A percentile compares a stretch with the other conserved stretches of the same genome.
Evolutionary conservation across 1,140 invertebrate genomes (phyloP).

Genomic region (Cepaea nemoralis): DNA sequence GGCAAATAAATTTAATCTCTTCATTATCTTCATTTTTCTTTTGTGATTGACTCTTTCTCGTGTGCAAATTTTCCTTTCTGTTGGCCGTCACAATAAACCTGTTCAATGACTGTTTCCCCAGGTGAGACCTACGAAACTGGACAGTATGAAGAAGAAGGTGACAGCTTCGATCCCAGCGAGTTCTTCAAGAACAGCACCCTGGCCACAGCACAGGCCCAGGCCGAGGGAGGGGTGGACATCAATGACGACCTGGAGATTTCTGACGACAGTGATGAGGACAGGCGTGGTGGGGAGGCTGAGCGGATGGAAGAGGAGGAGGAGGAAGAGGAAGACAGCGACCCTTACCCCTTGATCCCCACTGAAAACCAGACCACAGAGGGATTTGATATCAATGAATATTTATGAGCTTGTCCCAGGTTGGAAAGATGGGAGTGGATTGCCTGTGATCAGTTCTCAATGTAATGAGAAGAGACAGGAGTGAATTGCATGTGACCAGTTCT

Average conservation of each 20-base stretch:
- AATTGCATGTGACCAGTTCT: too few relatives aligned
- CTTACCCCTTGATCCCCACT: conserved; percentile 42
- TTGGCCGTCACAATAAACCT: too few relatives aligned
- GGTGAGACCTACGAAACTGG: conserved; percentile 19
- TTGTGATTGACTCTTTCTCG: too few relatives aligned
- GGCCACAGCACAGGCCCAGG: conserved; percentile 52
- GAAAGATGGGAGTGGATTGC: too few relatives aligned
- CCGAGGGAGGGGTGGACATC: conserved; percentile 53
- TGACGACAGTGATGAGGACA: conserved; percentile 78
- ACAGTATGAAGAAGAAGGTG: conserved; percentile 57
- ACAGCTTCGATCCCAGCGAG: conserved; percentile 69
- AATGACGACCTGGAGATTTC: conserved; percentile 81
- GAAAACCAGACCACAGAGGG: conserved; percentile 57
- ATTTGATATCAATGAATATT: conserved; percentile 69
- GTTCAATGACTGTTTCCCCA: background rate
- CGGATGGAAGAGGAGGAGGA: conserved; percentile 57
- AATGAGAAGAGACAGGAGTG: too few relatives aligned
- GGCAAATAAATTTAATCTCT: too few relatives aligned
- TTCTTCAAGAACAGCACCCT: conserved; percentile 68
- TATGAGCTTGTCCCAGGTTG: too few relatives aligned
- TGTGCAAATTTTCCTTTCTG: too few relatives aligned
- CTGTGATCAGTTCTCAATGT: too few relatives aligned
- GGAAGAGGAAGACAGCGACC: conserved; percentile 55
- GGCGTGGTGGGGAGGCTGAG: conserved; percentile 53
- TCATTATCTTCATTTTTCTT: too few relatives aligned